Conservation (phyloP, 2,888 invertebrate species). For the Zelleria hepariella region DNA sequence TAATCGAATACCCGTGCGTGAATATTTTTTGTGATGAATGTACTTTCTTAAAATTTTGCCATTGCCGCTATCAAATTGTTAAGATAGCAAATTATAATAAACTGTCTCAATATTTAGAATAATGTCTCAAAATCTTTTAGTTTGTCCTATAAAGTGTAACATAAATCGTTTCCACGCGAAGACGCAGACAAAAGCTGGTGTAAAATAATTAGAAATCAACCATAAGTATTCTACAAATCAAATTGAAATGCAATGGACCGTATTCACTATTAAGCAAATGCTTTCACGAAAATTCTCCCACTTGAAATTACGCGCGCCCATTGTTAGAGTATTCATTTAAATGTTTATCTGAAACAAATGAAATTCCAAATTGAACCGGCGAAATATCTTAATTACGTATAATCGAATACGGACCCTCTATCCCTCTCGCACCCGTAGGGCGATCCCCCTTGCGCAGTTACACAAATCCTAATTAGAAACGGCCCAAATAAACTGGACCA, state of each 20-base stretch:
- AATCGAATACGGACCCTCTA: neutral
- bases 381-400: neutral
- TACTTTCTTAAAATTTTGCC: no score
- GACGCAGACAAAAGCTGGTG: no score
- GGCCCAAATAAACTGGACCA: neutral
- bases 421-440: neutral
- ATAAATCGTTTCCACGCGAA: no score
- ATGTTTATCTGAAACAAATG: neutral
- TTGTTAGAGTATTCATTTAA: neutral
- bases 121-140: no score
- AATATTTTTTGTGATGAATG: no score
- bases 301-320: neutral
- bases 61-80: no score
- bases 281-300: neutral
- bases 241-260: neutral
- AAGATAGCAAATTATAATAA: no score
- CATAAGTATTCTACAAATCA: no score
- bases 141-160: no score
- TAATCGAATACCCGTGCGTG: no score
- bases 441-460: neutral
- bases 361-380: neutral
- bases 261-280: neutral
- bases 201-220: no score
- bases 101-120: no score
- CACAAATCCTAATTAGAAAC: neutral